Percentiles rank a stretch among this genome's conserved stretches.
Conservation (phyloP, 30 jellyfish, hydroid and myxozoan genomes). For the Cassiopea andromeda region DNA sequence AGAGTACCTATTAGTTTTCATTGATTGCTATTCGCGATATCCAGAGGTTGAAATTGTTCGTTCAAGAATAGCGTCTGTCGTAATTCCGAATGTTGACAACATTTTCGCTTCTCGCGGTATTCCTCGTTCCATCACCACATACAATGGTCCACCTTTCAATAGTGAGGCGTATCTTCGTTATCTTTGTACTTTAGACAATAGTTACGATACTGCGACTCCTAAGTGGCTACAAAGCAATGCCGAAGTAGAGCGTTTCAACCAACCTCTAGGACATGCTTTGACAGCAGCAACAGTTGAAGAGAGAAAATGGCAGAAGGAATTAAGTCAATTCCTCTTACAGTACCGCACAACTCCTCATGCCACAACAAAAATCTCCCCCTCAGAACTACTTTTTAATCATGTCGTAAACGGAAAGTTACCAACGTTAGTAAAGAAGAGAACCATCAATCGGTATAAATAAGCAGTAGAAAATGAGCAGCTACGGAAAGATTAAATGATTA, state of each 20-base stretch:
- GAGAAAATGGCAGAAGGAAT: neutral
- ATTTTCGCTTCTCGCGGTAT: slow-evolving; percentile 26
- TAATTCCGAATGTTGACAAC: neutral
- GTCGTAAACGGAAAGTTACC: slow-evolving; percentile 18
- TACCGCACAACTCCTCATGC: slow-evolving; percentile 4
- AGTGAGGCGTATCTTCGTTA: slow-evolving; percentile 5
- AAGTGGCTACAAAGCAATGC: too few relatives aligned
- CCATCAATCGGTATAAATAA: too few relatives aligned
- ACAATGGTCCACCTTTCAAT: slow-evolving; percentile 64
- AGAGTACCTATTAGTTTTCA: slow-evolving; percentile 39
- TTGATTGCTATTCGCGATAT: slow-evolving; percentile 45
- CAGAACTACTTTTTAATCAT: neutral
- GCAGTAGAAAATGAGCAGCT: too few relatives aligned
- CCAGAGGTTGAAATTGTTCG: slow-evolving; percentile 55
- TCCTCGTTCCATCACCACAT: slow-evolving; percentile 37
- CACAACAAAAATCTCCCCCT: slow-evolving; percentile 4
- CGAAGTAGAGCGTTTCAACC: too few relatives aligned
- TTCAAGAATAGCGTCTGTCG: slow-evolving; percentile 47
- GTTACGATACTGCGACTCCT: slow-evolving; percentile 30
- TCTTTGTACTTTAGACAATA: slow-evolving; percentile 26
- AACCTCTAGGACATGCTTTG: slow-evolving; percentile 54
- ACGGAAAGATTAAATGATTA: too few relatives aligned
- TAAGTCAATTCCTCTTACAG: neutral
- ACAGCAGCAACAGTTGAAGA: slow-evolving; percentile 35
- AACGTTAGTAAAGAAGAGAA: neutral